phyloP scores from a whole-genome alignment of 2,888 invertebrate genomes.

The Cryptophagus acutangulus region DNA sequence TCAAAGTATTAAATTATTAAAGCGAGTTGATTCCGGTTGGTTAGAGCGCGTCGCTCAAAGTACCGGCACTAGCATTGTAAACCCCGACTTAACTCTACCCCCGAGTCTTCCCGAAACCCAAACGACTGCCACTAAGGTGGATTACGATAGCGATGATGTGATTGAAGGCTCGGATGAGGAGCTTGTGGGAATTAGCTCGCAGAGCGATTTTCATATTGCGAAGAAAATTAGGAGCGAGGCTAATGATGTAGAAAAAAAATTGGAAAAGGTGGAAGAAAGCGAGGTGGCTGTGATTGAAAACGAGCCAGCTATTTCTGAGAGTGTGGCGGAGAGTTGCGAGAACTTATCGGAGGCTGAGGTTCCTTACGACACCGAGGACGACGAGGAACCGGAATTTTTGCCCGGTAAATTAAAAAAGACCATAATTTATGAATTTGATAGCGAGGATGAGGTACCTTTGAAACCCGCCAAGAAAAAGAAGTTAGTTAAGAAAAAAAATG shows the following conservation, averaged over 20 bases:
- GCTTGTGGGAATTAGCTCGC: conserved; percentile 7
- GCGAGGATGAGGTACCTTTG: conserved; percentile 4
- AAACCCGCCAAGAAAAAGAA: conserved; percentile 9
- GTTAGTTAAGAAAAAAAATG: conserved; percentile 14
- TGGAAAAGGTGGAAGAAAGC: conserved; percentile 1
- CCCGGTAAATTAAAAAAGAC: conserved; percentile 15
- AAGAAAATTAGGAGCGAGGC: conserved; percentile 32
- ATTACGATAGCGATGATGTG: conserved; percentile 64
- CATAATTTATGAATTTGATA: conserved; percentile 6
- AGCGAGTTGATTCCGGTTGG: conserved; percentile 56
- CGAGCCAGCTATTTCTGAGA: conserved; percentile 4
- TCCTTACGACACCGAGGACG: conserved; percentile 34
- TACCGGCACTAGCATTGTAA: conserved; percentile 24
- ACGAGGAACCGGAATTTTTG: conserved; percentile 36
- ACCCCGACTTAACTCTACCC: conserved; percentile 15
- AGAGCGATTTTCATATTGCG: conserved; percentile 27
- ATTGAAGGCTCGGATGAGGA: conserved; percentile 50
- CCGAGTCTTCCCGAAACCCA: conserved; percentile 3
- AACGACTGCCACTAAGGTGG: conserved; percentile 26
- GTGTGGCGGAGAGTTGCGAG: conserved; percentile 24
- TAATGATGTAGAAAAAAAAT: no score
- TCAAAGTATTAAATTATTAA: conserved; percentile 32
- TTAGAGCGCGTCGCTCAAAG: conserved; percentile 49
- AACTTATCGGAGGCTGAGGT: conserved; percentile 34
- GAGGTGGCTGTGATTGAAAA: not conserved